These are phyloP conservation scores for Zygaena filipendulae DNA, from an alignment of 2,888 invertebrate species.

Conservation along the genomic window DNA sequence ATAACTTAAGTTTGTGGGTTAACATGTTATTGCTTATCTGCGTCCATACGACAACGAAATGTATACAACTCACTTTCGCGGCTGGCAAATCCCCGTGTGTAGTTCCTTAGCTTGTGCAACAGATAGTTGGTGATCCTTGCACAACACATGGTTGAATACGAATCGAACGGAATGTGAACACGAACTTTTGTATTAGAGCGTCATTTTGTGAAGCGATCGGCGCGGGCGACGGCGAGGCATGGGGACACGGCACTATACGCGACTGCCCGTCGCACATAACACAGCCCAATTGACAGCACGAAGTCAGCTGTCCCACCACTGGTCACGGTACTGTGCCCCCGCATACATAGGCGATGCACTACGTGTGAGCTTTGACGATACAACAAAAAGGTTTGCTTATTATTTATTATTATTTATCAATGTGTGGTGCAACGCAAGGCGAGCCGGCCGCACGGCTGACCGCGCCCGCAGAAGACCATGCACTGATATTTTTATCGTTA, in stretches of 20 bases:
- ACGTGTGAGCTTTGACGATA: slow-evolving; percentile 21
- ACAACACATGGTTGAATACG: slow-evolving; percentile 54
- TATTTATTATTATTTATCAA: too few species aligned
- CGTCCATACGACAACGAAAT: too few species aligned
- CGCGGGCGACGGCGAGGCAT: slow-evolving; percentile 21
- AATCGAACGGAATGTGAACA: too few species aligned
- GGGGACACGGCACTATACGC: slow-evolving; percentile 19
- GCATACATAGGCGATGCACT: slow-evolving; percentile 33
- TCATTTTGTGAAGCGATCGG: slow-evolving; percentile 33
- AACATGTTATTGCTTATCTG: too few species aligned
- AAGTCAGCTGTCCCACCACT: slow-evolving; percentile 22
- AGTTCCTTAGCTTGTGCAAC: slow-evolving; percentile 58
- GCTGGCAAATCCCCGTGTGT: slow-evolving; percentile 59
- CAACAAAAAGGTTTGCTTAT: slow-evolving; percentile 7
- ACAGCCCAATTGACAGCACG: slow-evolving; percentile 35
- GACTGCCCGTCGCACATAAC: slow-evolving; percentile 45
- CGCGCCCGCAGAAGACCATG: slow-evolving; percentile 34
- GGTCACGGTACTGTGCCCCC: slow-evolving; percentile 29
- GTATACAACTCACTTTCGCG: slow-evolving; percentile 64
- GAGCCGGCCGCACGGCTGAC: slow-evolving; percentile 22
- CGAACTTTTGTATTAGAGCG: slow-evolving; percentile 20
- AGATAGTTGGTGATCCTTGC: slow-evolving; percentile 53
- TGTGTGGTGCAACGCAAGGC: too few species aligned
- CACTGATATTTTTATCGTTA: slow-evolving; percentile 49
- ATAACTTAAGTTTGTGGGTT: too few species aligned